phyloP scores from a whole-genome alignment of 2,797 vertebrate species.

The Philypnodon macrostomus region DNA sequence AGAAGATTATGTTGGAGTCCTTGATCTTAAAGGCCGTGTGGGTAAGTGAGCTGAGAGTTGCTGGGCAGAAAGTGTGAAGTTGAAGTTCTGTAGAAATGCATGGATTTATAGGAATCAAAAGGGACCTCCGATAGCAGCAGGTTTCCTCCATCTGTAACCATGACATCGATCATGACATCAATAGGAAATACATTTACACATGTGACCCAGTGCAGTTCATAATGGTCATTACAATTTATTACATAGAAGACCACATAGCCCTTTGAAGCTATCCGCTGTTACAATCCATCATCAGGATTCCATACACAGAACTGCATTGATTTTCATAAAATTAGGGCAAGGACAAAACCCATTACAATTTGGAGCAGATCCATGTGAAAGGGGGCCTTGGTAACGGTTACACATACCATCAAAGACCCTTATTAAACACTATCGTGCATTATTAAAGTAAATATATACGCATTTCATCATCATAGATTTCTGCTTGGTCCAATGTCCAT shows the following conservation, averaged over 20 bases:
- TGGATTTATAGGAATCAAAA: neutral
- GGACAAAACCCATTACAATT: slow-evolving; percentile 8
- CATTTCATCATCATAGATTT: too few relatives aligned
- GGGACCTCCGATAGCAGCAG: neutral
- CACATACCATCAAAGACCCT: slow-evolving; percentile 2
- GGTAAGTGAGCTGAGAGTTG: slow-evolving; percentile 10
- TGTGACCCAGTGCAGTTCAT: slow-evolving; percentile 4
- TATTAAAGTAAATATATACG: slow-evolving; percentile 1
- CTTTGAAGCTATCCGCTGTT: slow-evolving; percentile 1
- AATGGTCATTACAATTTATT: slow-evolving; percentile 4
- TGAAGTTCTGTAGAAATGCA: neutral
- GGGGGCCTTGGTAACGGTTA: neutral
- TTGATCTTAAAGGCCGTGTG: slow-evolving; percentile 33
- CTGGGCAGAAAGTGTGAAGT: neutral
- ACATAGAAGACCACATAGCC: neutral
- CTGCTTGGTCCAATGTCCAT: too few relatives aligned
- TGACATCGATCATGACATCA: slow-evolving; percentile 5
- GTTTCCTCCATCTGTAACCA: neutral
- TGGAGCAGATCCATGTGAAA: slow-evolving; percentile 7
- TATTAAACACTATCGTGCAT: slow-evolving; percentile 1
- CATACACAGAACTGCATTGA: slow-evolving; percentile 3
- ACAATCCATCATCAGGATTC: slow-evolving; percentile 3
- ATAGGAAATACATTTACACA: slow-evolving; percentile 7
- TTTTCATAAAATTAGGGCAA: slow-evolving; percentile 13
- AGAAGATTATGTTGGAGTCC: slow-evolving; percentile 31